phyloP scores from a whole-genome alignment of 2,797 vertebrate genomes.

The Astyanax mexicanus region DNA sequence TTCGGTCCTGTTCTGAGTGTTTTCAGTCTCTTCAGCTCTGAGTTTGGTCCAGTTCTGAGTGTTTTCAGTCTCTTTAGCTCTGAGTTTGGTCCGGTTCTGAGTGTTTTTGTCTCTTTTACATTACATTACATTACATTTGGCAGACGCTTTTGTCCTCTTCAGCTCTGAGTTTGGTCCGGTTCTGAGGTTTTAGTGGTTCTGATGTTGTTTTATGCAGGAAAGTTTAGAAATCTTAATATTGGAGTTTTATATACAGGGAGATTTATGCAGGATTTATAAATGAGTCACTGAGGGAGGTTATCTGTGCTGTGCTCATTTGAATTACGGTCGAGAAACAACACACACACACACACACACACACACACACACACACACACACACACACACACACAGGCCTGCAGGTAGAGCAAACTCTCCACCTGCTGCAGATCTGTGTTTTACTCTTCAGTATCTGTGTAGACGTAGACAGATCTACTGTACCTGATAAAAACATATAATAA shows the following conservation, averaged over 20 bases:
- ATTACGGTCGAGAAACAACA: not conserved
- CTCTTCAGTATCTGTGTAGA: not conserved
- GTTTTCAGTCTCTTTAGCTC: too few relatives aligned
- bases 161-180: not conserved
- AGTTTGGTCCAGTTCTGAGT: too few relatives aligned
- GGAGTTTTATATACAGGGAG: constrained; percentile 18
- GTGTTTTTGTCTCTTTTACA: not conserved
- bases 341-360: too few relatives aligned
- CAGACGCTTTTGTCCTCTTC: too few relatives aligned
- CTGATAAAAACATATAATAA: too few relatives aligned
- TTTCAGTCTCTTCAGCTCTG: too few relatives aligned
- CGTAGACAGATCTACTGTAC: not conserved
- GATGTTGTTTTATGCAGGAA: constrained; percentile 63
- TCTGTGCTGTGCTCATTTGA: not conserved
- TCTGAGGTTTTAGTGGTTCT: constrained; percentile 36
- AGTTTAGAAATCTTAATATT: constrained; percentile 59
- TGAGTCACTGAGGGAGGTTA: constrained; percentile 19
- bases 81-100: too few relatives aligned
- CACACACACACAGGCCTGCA: not conserved
- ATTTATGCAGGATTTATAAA: constrained; percentile 45
- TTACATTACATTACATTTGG: too few relatives aligned
- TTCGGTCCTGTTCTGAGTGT: too few relatives aligned
- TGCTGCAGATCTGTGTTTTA: not conserved
- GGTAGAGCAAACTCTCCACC: not conserved
- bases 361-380: too few relatives aligned